Evolutionary conservation across 1,140 invertebrate species (phyloP).

Genomic region (Chlorops oryzae): DNA sequence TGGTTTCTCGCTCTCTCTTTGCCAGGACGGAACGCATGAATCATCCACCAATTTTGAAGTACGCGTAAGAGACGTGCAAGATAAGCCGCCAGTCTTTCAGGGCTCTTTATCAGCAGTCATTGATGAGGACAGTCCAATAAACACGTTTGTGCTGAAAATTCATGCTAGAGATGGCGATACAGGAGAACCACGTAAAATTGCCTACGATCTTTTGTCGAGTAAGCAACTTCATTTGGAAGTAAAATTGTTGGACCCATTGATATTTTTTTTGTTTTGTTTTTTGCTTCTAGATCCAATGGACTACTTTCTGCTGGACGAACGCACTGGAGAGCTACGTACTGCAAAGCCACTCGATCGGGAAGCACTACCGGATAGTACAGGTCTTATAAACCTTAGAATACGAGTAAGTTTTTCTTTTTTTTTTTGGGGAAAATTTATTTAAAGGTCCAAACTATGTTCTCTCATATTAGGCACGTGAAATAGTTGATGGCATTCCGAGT

Average conservation of each 20-base stretch:
- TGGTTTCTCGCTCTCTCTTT: conserved; percentile 8
- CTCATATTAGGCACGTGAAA: conserved; percentile 59
- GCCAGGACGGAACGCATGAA: conserved; percentile 71
- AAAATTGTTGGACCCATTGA: background rate
- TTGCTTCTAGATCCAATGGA: conserved; percentile 68
- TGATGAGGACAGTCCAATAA: conserved; percentile 77
- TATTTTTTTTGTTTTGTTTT: background rate
- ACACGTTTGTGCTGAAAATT: conserved; percentile 71
- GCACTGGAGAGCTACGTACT: conserved; percentile 72
- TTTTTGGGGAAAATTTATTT: too few relatives aligned
- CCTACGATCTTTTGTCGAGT: conserved; percentile 76
- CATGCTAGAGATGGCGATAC: conserved; percentile 77
- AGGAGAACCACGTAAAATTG: conserved; percentile 68
- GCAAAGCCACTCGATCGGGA: conserved; percentile 79
- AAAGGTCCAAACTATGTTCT: background rate
- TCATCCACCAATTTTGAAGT: conserved; percentile 68
- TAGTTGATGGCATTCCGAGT: conserved; percentile 63
- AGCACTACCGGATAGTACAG: conserved; percentile 68
- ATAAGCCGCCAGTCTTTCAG: conserved; percentile 74
- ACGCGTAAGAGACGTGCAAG: conserved; percentile 74
- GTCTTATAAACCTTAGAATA: conserved; percentile 67
- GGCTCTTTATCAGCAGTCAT: conserved; percentile 73
- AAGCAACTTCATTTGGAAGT: conserved; percentile 43
- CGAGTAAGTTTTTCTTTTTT: conserved; percentile 49
- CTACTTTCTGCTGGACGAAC: conserved; percentile 73